Evolutionary conservation across 2,113 vertebrate genomes (phyloP), one percentile per base, ranked within the genome.

Genomic region (Paradisaea rubra): DNA sequence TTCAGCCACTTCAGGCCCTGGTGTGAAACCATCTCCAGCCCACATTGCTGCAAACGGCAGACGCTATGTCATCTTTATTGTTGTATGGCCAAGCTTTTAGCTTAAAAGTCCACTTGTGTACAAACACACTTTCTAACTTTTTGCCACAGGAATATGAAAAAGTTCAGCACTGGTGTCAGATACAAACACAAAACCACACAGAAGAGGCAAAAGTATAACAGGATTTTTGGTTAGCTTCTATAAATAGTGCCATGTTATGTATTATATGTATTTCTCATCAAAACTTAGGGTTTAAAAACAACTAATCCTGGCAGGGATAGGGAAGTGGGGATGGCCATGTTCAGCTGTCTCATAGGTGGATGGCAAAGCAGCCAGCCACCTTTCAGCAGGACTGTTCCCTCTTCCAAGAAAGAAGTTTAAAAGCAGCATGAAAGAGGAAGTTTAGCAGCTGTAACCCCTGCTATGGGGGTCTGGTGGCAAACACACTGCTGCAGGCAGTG

Each of bases 381-480:
- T 61, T 42, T 64, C 65, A 81, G 63, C 18, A 89, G 37, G 16
- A 68, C 41, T 82, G n/a, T 53, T 78, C 65, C 42, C 33, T 94
- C 41, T 47, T 50, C 25, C 13, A 12, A 89, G 68, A 41, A 60
- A 16, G 7, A 45, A n/a, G 49, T 87, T 88, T 47, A 76, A 84
- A 92, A 91, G 86, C 7, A 3, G 54, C 14, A 41, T 13, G 27
- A 88, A 95, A 95, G 69, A 49, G 63, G 13, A 71, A 77, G 73
- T 85, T 88, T 92, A 93, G 70, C 23, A 68, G 65, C 93, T 93
- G 81, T 71, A 89, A 89, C 33, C 59, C 61, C 81, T 86, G 92
- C 87, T 81, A 81, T 87, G 91, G 87, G 89, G 91, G 83, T 89
- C 95, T 82, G 96, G 97, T 97, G 97, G 98, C 96, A 96, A 91